A percentile compares a stretch with the other conserved stretches of the same genome.
phyloP scores from a whole-genome alignment of 2,888 invertebrate genomes.

The Corbicula japonica region DNA sequence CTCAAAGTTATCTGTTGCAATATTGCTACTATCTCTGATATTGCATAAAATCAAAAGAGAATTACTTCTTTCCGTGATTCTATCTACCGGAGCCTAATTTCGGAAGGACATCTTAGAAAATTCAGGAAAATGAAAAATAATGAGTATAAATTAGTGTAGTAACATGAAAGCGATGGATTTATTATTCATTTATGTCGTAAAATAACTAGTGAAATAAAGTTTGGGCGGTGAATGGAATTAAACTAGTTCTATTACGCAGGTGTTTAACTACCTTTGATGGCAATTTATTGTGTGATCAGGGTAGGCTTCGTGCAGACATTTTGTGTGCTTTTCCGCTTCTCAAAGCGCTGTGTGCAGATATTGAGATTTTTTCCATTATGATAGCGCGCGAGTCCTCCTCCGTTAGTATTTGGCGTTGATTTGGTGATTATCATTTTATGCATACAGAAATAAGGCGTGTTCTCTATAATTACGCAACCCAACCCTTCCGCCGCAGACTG shows the following conservation, averaged over 20 bases:
- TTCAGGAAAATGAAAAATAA: background rate
- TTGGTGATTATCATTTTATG: no score
- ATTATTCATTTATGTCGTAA: constrained; percentile 22
- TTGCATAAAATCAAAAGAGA: constrained; percentile 33
- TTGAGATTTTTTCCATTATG: no score
- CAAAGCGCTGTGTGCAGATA: no score
- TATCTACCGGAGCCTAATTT: constrained; percentile 22
- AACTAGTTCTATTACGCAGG: constrained; percentile 19
- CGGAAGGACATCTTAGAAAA: constrained; percentile 10
- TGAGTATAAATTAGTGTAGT: background rate
- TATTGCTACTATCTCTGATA: constrained; percentile 26
- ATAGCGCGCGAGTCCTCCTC: no score
- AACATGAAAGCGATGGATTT: constrained; percentile 6
- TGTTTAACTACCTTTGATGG: constrained; percentile 17
- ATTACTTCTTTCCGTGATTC: constrained; percentile 15
- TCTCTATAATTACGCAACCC: no score
- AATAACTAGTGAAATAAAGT: constrained; percentile 37
- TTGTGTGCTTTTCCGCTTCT: no score
- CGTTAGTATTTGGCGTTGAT: no score
- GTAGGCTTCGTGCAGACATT: no score
- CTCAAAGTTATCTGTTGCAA: constrained; percentile 47
- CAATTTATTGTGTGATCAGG: no score
- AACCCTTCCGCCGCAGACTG: no score
- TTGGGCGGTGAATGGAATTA: constrained; percentile 22
- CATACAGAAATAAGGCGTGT: no score